A percentile compares a stretch with the other conserved stretches of the same genome.
These are phyloP conservation scores for Harmothoe impar DNA, from an alignment of 2,888 invertebrate genomes.

Conservation along the genomic window DNA sequence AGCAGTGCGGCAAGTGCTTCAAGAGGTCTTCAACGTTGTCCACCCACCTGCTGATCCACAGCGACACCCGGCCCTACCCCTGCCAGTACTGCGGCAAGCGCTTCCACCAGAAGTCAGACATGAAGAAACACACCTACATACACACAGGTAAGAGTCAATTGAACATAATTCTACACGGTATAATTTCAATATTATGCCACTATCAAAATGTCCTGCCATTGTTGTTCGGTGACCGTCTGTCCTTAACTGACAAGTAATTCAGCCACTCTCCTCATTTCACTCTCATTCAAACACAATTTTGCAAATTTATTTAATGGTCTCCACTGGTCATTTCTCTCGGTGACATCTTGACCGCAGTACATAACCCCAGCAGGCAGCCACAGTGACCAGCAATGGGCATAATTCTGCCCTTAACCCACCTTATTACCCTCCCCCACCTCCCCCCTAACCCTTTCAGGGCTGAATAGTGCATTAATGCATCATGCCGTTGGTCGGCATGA, in stretches of 20 bases:
- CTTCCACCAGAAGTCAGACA: slow-evolving; percentile 99
- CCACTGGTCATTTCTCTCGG: background rate
- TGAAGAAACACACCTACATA: slow-evolving; percentile 99
- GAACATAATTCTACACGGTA: too few species aligned
- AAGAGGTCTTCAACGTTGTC: slow-evolving; percentile 97
- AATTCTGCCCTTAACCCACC: background rate
- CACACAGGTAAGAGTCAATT: slow-evolving; percentile 91
- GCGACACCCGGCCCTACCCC: slow-evolving; percentile 97
- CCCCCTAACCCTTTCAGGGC: too few species aligned
- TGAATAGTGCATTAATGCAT: too few species aligned
- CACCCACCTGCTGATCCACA: slow-evolving; percentile 98
- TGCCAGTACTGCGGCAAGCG: slow-evolving; percentile 99
- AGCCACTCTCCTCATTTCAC: background rate
- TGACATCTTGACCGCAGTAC: background rate
- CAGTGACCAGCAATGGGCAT: background rate
- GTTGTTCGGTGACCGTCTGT: background rate
- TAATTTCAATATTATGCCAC: background rate
- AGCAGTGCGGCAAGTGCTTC: slow-evolving; percentile 98
- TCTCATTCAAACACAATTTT: background rate
- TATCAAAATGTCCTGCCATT: background rate
- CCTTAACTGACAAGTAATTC: background rate
- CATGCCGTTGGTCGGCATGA: too few species aligned
- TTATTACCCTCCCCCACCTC: background rate
- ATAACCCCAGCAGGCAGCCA: background rate
- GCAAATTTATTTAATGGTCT: background rate